Evolutionary conservation across 2,113 vertebrate genomes (phyloP), one percentile per base, ranked within the genome.

Genomic region (Chionodraco myersi): DNA sequence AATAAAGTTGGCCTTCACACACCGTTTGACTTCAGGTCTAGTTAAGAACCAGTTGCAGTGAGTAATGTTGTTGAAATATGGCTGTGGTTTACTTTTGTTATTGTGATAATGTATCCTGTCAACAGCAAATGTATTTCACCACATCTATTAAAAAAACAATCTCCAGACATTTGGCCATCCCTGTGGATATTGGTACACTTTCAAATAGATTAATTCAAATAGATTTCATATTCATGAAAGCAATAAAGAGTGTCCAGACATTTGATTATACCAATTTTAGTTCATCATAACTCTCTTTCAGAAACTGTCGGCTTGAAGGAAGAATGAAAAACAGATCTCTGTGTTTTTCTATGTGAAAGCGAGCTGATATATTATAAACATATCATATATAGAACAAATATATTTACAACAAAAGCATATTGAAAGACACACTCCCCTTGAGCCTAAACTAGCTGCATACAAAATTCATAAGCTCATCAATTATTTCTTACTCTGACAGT

Each of bases 381-480:
- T 12, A 61, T 16, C 60, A 64, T 44, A 77, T 30, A 69, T 11
- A 34, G 48, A 71, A 72, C 56, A 75, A 75, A 80, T 79, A 84
- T 68, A 77, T 82, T 80, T 74, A 82, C 47, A 59, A 59, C 57
- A 26, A 85, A 82, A 67, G 23, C 36, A n/a, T 26, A 49, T 80
- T 58, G 47, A 73, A 73, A 74, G 41, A 66, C 66, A 79, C 6
- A 1, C 58, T 44, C 80, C 61, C 23, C 57, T 21, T 61, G 41
- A 84, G 72, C 23, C 16, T 44, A 47, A 69, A 75, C 61, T 30
- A 48, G 47, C 57, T 52, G 49, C 56, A 77, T 68, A 70, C 72
- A 60, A 78, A 83, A 90, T 90, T 87, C 72, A 92, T 80, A 47
- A 77, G 64, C 67, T 80, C 75, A 89, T 91, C 83, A 83, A 89